A percentile compares a stretch with the other conserved stretches of the same genome.
Evolutionary conservation across 1,140 invertebrate species (phyloP).

Genomic region (Armadillidium nasatum): DNA sequence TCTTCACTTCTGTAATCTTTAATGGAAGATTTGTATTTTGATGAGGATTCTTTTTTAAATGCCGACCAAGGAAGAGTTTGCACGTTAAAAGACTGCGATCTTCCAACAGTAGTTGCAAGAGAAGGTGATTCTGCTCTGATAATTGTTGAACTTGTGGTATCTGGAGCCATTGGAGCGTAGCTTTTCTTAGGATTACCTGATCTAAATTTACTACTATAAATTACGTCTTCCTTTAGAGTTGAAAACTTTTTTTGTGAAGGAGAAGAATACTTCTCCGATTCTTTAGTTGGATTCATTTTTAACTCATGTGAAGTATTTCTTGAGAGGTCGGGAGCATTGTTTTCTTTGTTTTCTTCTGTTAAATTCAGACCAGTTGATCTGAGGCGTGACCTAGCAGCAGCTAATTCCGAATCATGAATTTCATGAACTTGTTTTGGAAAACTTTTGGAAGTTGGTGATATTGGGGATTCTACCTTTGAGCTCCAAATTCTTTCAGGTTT

Average conservation of each 20-base stretch:
- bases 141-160: slow-evolving; percentile 10
- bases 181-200: slow-evolving; percentile 31
- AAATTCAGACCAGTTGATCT: slow-evolving; percentile 37
- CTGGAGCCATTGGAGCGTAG: not conserved
- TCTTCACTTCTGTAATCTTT: slow-evolving; percentile 38
- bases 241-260: not conserved
- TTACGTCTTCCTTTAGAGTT: slow-evolving; percentile 17
- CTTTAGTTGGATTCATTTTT: not conserved
- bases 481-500: slow-evolving; percentile 24
- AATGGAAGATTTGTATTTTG: slow-evolving; percentile 27
- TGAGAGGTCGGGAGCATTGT: slow-evolving; percentile 27
- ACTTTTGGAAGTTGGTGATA: not conserved
- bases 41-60: slow-evolving; percentile 21
- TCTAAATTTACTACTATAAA: slow-evolving; percentile 32
- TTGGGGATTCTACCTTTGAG: not conserved
- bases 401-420: slow-evolving; percentile 37
- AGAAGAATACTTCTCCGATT: slow-evolving; percentile 18
- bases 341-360: slow-evolving; percentile 29
- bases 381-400: slow-evolving; percentile 35
- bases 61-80: slow-evolving; percentile 27
- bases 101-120: slow-evolving; percentile 29
- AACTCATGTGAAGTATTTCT: slow-evolving; percentile 13
- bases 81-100: slow-evolving; percentile 41
- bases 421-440: slow-evolving; percentile 21
- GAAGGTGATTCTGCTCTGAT: not conserved